Conservation (phyloP, 2,888 invertebrate genomes). For the Trissolcus brochymenae region DNA sequence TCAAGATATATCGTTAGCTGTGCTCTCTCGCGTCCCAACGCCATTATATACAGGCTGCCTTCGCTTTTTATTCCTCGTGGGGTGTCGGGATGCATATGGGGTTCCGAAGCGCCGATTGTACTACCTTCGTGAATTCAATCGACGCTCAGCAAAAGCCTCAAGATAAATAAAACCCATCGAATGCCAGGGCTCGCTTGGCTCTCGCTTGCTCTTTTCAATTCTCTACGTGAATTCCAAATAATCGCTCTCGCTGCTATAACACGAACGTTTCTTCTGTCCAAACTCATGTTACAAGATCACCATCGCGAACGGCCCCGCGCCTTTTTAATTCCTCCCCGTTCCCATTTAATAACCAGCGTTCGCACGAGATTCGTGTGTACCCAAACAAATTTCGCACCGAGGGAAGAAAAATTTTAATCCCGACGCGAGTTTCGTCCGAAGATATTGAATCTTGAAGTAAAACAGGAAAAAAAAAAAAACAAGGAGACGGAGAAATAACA, state of each 20-base stretch:
- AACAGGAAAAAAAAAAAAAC: no score
- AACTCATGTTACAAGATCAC: constrained; percentile 45
- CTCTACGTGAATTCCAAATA: constrained; percentile 54
- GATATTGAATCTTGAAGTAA: no score
- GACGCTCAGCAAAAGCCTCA: constrained; percentile 49
- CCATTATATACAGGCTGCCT: constrained; percentile 57
- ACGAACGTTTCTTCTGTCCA: constrained; percentile 37
- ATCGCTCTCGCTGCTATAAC: constrained; percentile 41
- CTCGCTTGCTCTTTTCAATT: constrained; percentile 44
- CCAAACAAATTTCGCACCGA: no score
- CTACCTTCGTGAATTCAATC: constrained; percentile 57
- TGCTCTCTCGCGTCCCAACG: constrained; percentile 64
- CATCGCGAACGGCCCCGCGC: constrained; percentile 18
- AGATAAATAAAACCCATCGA: constrained; percentile 56
- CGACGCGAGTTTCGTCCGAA: no score
- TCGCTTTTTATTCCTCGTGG: constrained; percentile 59
- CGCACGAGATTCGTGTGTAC: no score
- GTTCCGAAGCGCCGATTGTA: constrained; percentile 59
- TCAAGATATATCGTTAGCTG: constrained; percentile 75
- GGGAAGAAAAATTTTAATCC: no score
- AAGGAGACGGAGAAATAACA: no score
- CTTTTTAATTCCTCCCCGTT: constrained; percentile 5
- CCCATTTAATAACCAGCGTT: background rate
- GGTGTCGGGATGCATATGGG: constrained; percentile 60
- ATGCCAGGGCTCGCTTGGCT: constrained; percentile 20